phyloP scores from a whole-genome alignment of 2,797 vertebrate genomes.

The Enteromius mattozi region DNA sequence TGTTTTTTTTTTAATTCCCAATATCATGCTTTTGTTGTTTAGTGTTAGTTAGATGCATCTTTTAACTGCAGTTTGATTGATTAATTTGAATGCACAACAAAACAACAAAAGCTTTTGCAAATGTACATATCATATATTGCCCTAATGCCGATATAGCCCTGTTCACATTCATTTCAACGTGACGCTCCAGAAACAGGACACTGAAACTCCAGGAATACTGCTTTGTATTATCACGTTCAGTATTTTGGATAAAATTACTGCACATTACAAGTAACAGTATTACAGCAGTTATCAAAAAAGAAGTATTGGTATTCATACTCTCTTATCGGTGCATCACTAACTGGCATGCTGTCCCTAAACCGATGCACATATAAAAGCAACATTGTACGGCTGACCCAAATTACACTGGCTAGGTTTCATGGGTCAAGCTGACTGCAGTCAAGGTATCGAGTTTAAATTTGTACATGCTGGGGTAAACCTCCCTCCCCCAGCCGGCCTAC shows the following conservation, averaged over 20 bases:
- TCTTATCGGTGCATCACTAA: not conserved
- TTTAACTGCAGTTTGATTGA: too few species aligned
- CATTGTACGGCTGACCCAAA: slow-evolving; percentile 1
- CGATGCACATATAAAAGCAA: not conserved
- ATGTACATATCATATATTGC: too few species aligned
- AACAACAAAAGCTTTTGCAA: too few species aligned
- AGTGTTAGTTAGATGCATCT: too few species aligned
- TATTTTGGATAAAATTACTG: not conserved
- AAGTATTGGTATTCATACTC: not conserved
- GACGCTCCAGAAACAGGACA: not conserved
- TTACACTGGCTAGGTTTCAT: slow-evolving; percentile 26
- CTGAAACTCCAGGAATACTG: not conserved
- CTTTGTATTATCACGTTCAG: not conserved
- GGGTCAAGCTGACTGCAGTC: slow-evolving; percentile 22
- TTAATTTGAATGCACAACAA: too few species aligned
- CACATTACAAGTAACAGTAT: not conserved
- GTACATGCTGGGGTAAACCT: not conserved
- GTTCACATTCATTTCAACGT: too few species aligned
- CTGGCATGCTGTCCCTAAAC: not conserved
- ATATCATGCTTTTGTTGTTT: too few species aligned
- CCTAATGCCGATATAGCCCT: too few species aligned
- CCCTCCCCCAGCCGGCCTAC: not conserved
- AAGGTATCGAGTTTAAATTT: slow-evolving; percentile 34
- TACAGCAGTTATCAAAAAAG: not conserved
- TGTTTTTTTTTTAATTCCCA: too few species aligned